These are phyloP conservation scores for Norana najaformis DNA, from an alignment of 2,888 invertebrate genomes.

Conservation along the genomic window DNA sequence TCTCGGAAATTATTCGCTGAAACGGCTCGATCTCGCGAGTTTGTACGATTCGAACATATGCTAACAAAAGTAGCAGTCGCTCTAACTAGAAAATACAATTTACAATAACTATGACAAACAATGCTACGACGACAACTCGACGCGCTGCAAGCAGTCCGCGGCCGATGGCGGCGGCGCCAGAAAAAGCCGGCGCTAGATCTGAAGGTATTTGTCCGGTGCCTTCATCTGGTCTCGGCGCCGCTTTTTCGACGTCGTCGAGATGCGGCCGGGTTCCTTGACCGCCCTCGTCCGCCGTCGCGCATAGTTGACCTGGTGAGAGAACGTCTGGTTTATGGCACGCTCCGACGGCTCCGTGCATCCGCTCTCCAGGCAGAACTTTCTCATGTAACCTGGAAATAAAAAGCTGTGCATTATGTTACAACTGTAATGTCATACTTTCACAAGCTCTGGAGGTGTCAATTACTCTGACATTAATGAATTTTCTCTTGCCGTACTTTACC, in stretches of 20 bases:
- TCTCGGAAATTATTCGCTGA: too few relatives aligned
- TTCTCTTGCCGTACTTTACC: neutral
- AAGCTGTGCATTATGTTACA: neutral
- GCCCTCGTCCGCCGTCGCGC: constrained; percentile 35
- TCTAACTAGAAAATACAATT: constrained; percentile 19
- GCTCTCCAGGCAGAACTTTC: constrained; percentile 39
- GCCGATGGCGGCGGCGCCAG: neutral
- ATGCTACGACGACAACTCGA: constrained; percentile 1
- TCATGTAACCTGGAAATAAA: constrained; percentile 36
- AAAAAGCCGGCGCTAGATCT: neutral
- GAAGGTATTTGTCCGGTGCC: constrained; percentile 20
- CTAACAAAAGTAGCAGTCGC: neutral
- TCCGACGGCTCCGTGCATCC: constrained; percentile 37
- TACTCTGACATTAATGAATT: too few relatives aligned
- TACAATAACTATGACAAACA: constrained; percentile 24
- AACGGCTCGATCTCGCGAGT: neutral
- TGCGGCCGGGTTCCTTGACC: constrained; percentile 33
- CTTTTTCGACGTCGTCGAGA: constrained; percentile 3
- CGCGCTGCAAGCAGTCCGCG: neutral
- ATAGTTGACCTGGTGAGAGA: constrained; percentile 40
- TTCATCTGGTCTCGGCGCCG: constrained; percentile 16
- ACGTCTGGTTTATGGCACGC: constrained; percentile 38
- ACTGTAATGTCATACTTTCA: neutral
- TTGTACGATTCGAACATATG: neutral
- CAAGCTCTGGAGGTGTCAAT: neutral